Base-by-base conservation (phyloP, 2,888 invertebrate genomes). In the Chouioia cunea region DNA sequence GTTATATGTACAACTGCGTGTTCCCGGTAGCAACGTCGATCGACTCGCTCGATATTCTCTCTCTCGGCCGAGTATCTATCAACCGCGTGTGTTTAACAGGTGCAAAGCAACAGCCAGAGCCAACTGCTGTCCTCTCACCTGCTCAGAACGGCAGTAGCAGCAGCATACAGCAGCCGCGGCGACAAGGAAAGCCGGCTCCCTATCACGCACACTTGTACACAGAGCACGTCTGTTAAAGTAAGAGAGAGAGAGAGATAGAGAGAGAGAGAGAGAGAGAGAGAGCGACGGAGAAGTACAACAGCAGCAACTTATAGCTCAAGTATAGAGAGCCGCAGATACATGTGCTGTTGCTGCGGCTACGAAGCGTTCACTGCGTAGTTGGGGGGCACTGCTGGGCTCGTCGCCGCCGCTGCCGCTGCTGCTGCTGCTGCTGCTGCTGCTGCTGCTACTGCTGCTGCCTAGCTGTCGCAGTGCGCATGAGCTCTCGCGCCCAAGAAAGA, bases 311-410 rank as follows among this genome's bases (percentile, higher is more conserved):
- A 12, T 12, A 10, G 36, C 36, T 10, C 1, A 3, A 36, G 36
- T 27, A 36, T 1, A 10, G 36, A 36, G 6, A 36, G 36, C 36
- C 44, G 15, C 15, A 36, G 44, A 27, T 56, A 47, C 47, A 16
- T 52, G 68, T 44, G 27, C 43, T 27, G 44, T 8, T 20, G 59
- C 36, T 10, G 70, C 59, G 70, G 62, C 53, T 52, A 47, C 58
- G 58, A 43, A 44, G 57, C 71, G 71, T 71, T 71, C 71, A 71
- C 71, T 71, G 66, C 66, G 71, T 71, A 71, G 71, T 71, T 66
- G 56, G 59, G 57, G 70, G 65, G 62, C 54, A 46, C 67, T 44
- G 52, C 52, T 43, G 59, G 50, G 64, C 43, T 43, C 36, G 36
- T 10, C 27, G 2, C 27, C 53, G 4, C 43, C 22, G 50, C 36